phyloP scores from a whole-genome alignment of 2,888 invertebrate species.

The Caenorhabditis zanzibari region DNA sequence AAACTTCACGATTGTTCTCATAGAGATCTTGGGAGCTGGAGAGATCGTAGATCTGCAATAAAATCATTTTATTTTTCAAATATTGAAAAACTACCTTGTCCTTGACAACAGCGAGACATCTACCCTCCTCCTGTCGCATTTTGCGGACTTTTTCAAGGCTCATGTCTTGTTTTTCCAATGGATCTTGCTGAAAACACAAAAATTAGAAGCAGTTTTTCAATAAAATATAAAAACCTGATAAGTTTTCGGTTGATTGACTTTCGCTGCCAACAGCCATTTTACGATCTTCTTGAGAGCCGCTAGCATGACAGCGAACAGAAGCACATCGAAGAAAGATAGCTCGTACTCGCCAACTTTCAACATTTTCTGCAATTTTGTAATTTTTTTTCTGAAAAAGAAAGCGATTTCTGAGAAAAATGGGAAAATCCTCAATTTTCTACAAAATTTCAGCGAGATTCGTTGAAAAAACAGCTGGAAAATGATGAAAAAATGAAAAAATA shows the following conservation, averaged over 20 bases:
- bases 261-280: constrained; percentile 2
- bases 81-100: constrained; percentile 70
- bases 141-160: constrained; percentile 76
- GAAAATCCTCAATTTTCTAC: too few species aligned
- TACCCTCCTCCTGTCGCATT: constrained; percentile 76
- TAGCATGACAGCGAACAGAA: constrained; percentile 18
- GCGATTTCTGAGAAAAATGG: too few species aligned
- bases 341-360: constrained; percentile 53
- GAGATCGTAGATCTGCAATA: constrained; percentile 80
- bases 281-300: constrained; percentile 36
- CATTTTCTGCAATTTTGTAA: not conserved
- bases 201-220: not conserved
- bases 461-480: not conserved
- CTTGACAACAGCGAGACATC: constrained; percentile 77
- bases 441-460: too few species aligned
- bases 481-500: not conserved
- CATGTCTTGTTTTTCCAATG: constrained; percentile 76
- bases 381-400: not conserved
- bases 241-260: constrained; percentile 17
- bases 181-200: constrained; percentile 37
- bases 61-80: not conserved
- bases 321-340: constrained; percentile 38
- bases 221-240: constrained; percentile 18
- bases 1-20: constrained; percentile 49
- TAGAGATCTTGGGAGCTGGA: constrained; percentile 78